A percentile compares a stretch with the other conserved stretches of the same genome.
These are phyloP conservation scores for Heliconius charithonia DNA, from an alignment of 2,888 invertebrate species.

Conservation along the genomic window DNA sequence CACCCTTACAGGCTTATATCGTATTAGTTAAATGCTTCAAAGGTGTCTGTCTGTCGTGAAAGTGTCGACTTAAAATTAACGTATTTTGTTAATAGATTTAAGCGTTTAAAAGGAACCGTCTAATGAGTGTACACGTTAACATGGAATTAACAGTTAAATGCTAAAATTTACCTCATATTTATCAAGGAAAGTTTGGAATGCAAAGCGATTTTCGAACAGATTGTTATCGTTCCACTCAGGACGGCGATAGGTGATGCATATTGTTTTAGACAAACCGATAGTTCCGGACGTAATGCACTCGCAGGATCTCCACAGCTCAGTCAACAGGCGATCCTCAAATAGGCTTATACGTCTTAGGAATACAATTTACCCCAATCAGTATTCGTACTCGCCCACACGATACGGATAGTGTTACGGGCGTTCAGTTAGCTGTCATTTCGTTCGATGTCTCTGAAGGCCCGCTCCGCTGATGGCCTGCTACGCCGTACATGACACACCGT, in stretches of 20 bases:
- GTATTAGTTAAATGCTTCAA: slow-evolving; percentile 27
- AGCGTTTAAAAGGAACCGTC: slow-evolving; percentile 14
- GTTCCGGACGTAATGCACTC: slow-evolving; percentile 31
- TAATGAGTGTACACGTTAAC: slow-evolving; percentile 11
- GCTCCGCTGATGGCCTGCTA: slow-evolving; percentile 11
- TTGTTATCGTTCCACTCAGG: background rate
- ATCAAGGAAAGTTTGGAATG: background rate
- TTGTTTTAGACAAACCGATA: slow-evolving; percentile 34
- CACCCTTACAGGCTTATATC: slow-evolving; percentile 14
- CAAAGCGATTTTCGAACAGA: background rate
- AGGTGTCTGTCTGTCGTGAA: slow-evolving; percentile 23
- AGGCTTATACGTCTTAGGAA: slow-evolving; percentile 44
- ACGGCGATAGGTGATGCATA: slow-evolving; percentile 25
- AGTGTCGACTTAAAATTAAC: slow-evolving; percentile 16
- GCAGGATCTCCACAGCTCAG: slow-evolving; percentile 31
- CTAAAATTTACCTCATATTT: background rate
- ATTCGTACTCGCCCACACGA: slow-evolving; percentile 40
- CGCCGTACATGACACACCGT: background rate
- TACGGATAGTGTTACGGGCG: slow-evolving; percentile 32
- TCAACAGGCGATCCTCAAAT: slow-evolving; percentile 40
- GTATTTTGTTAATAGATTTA: slow-evolving; percentile 15
- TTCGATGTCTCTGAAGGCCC: slow-evolving; percentile 32
- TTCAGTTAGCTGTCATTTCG: slow-evolving; percentile 40
- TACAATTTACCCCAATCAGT: slow-evolving; percentile 45
- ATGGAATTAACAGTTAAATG: background rate